These are phyloP conservation scores for Nothoprocta pentlandii DNA, from an alignment of 2,113 vertebrate species.

Conservation along the genomic window DNA sequence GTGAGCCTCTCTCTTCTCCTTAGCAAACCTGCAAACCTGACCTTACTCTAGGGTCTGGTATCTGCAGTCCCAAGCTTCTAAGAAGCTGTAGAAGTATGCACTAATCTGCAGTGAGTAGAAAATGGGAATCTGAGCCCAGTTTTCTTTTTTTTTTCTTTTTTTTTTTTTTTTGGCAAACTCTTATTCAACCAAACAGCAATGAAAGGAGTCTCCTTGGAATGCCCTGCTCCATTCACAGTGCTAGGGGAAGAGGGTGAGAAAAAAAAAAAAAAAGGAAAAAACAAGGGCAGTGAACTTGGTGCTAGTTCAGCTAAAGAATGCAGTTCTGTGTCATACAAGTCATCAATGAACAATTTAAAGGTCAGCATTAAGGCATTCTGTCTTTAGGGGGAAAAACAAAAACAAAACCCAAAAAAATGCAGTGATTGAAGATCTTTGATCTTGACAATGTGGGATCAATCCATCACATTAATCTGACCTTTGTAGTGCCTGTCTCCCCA, in stretches of 20 bases:
- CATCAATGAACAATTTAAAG: background rate
- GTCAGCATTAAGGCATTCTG: background rate
- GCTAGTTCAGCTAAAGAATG: background rate
- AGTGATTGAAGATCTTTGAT: constrained; percentile 3
- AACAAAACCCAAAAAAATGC: background rate
- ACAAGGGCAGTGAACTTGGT: background rate
- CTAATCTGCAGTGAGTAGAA: background rate
- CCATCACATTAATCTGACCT: background rate
- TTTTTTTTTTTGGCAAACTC: background rate
- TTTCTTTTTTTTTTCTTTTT: too few species aligned
- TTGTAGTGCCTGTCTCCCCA: background rate
- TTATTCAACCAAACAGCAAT: background rate
- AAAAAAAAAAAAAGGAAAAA: background rate
- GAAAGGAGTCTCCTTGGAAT: background rate
- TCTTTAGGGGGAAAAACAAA: background rate
- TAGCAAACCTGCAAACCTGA: background rate
- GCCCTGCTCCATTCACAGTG: background rate
- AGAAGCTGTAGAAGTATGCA: background rate
- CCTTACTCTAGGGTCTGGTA: background rate
- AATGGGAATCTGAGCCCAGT: background rate
- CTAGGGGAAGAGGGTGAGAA: background rate
- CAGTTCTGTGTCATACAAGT: background rate
- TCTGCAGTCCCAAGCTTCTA: background rate
- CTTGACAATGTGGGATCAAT: constrained; percentile 12
- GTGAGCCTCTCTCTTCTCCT: background rate